Percentiles rank a stretch among this genome's conserved stretches.
phyloP scores from a whole-genome alignment of 2,113 vertebrate species.

The Zingel zingel region DNA sequence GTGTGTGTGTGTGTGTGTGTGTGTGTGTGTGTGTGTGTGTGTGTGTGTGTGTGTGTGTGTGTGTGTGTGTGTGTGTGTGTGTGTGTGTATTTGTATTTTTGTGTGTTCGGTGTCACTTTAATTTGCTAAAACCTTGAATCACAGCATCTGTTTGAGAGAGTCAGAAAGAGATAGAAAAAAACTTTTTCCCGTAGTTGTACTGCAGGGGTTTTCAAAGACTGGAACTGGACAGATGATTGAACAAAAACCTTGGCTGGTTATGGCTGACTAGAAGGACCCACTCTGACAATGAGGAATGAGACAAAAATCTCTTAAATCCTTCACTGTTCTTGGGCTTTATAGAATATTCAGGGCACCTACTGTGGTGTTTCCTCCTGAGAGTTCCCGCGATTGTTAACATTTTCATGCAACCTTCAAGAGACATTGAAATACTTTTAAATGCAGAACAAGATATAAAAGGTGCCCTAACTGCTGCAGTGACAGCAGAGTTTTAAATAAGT shows the following conservation, averaged over 20 bases:
- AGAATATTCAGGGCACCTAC: constrained; percentile 34
- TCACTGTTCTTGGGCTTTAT: constrained; percentile 39
- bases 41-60: too few relatives aligned
- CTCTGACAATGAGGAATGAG: too few relatives aligned
- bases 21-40: too few relatives aligned
- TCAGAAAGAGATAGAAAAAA: not conserved
- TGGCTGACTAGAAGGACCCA: not conserved
- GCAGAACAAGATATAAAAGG: constrained; percentile 46
- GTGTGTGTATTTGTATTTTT: too few relatives aligned
- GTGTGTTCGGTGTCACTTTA: not conserved
- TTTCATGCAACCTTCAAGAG: constrained; percentile 62
- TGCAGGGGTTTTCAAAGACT: not conserved
- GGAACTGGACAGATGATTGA: not conserved
- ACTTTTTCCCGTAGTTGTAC: not conserved
- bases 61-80: not conserved
- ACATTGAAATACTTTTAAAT: constrained; percentile 48
- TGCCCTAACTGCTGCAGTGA: constrained; percentile 42
- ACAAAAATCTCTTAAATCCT: constrained; percentile 9
- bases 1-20: too few relatives aligned
- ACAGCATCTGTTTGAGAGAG: not conserved
- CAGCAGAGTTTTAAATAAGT: constrained; percentile 30
- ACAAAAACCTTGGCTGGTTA: not conserved
- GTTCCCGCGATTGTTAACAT: constrained; percentile 57
- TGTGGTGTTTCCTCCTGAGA: constrained; percentile 39
- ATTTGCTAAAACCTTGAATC: not conserved